These are phyloP conservation scores for Drosophila birchii DNA, from an alignment of 2,888 invertebrate genomes.

Conservation along the genomic window DNA sequence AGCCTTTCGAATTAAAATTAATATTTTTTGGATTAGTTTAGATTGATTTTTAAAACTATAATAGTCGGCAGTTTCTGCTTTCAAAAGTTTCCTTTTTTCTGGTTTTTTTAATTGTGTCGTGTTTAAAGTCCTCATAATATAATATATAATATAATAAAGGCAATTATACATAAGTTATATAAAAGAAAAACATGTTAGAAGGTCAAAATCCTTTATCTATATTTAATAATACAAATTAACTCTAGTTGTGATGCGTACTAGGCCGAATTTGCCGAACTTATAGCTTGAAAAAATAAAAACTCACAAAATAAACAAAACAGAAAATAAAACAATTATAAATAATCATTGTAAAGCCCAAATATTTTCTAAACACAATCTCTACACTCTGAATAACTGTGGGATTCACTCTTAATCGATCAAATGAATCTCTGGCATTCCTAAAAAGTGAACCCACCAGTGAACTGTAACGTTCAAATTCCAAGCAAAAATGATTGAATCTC, in stretches of 20 bases:
- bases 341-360: not conserved
- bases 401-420: slow-evolving; percentile 48
- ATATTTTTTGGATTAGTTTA: too few relatives aligned
- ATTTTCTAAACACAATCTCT: slow-evolving; percentile 41
- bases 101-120: too few relatives aligned
- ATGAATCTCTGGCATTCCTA: slow-evolving; percentile 57
- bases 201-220: too few relatives aligned
- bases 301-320: not conserved
- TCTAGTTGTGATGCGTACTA: not conserved
- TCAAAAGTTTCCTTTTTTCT: too few relatives aligned
- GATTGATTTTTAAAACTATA: too few relatives aligned
- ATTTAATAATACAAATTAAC: too few relatives aligned
- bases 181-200: too few relatives aligned
- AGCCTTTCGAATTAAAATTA: too few relatives aligned
- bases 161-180: too few relatives aligned
- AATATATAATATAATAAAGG: too few relatives aligned
- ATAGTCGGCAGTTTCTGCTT: too few relatives aligned
- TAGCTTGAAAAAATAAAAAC: not conserved
- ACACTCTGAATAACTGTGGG: slow-evolving; percentile 38
- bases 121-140: too few relatives aligned
- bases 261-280: not conserved
- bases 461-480: slow-evolving; percentile 73
- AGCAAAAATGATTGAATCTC: slow-evolving; percentile 69
- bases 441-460: slow-evolving; percentile 63
- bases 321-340: not conserved